Percentiles rank a stretch among this genome's conserved stretches.
Evolutionary conservation across 2,888 invertebrate genomes (phyloP).

Genomic region (Microplitis deprimator): DNA sequence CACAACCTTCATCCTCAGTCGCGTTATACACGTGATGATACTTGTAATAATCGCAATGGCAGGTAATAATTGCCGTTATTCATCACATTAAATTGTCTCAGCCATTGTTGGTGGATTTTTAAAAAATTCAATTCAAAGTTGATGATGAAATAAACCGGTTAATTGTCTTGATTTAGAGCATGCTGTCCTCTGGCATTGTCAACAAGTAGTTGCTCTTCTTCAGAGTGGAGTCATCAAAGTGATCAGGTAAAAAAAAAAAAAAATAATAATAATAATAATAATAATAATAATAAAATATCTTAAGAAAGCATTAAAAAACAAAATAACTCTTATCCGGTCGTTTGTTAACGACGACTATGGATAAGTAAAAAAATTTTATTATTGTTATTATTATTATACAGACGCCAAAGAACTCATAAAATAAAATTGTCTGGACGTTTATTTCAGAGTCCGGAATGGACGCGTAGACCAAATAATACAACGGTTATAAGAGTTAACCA

Average conservation of each 20-base stretch:
- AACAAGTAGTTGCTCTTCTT: slow-evolving; percentile 64
- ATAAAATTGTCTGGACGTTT: slow-evolving; percentile 22
- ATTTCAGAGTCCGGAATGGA: slow-evolving; percentile 64
- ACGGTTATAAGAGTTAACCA: slow-evolving; percentile 69
- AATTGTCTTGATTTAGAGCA: slow-evolving; percentile 56
- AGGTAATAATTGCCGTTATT: slow-evolving; percentile 50
- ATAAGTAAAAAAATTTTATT: neutral
- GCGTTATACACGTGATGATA: slow-evolving; percentile 55
- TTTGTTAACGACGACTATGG: neutral
- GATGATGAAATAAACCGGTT: neutral
- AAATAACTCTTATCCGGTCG: slow-evolving; percentile 35
- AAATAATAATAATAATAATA: neutral
- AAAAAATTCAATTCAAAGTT: neutral
- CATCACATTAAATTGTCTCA: neutral
- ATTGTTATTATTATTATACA: neutral
- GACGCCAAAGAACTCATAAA: slow-evolving; percentile 30
- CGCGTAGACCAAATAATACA: slow-evolving; percentile 67
- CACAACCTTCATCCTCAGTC: slow-evolving; percentile 53
- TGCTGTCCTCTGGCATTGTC: slow-evolving; percentile 66
- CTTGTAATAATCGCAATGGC: slow-evolving; percentile 57
- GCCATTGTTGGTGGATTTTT: neutral
- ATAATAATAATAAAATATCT: neutral
- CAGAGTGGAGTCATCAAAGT: slow-evolving; percentile 64
- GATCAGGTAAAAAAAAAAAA: slow-evolving; percentile 62
- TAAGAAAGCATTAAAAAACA: slow-evolving; percentile 10